Evolutionary conservation across 1,140 invertebrate species (phyloP).

Genomic region (Drosophila gunungcola): DNA sequence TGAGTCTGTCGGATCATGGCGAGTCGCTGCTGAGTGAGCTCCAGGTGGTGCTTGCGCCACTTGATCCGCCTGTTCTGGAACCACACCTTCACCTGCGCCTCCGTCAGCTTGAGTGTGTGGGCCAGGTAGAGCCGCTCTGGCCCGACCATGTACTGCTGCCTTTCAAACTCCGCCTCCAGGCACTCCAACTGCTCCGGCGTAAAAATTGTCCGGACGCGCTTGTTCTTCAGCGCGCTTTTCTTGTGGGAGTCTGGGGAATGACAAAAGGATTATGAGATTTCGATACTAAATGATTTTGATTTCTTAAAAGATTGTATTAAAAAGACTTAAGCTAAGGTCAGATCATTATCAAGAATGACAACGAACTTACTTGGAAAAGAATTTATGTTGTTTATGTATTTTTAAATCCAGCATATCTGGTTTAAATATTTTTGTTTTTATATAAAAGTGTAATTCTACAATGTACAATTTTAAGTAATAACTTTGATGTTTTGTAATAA

Average conservation of each 20-base stretch:
- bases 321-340: no score
- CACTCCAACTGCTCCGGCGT: conserved; percentile 96
- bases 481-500: no score
- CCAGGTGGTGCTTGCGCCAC: conserved; percentile 97
- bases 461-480: no score
- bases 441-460: no score
- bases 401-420: no score
- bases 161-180: conserved; percentile 95
- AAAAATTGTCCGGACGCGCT: conserved; percentile 96
- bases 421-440: no score
- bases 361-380: no score
- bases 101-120: conserved; percentile 93
- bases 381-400: no score
- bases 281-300: no score
- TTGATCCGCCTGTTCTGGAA: conserved; percentile 98
- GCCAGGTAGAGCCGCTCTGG: conserved; percentile 96
- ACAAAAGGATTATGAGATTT: not conserved
- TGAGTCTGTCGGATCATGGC: conserved; percentile 90
- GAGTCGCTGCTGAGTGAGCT: conserved; percentile 94
- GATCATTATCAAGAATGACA: no score
- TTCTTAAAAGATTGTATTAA: no score
- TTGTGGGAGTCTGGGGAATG: conserved; percentile 61
- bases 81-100: conserved; percentile 98
- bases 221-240: conserved; percentile 85
- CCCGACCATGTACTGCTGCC: conserved; percentile 97